phyloP scores from a whole-genome alignment of 2,888 invertebrate genomes.

The Sthenelais limicola region DNA sequence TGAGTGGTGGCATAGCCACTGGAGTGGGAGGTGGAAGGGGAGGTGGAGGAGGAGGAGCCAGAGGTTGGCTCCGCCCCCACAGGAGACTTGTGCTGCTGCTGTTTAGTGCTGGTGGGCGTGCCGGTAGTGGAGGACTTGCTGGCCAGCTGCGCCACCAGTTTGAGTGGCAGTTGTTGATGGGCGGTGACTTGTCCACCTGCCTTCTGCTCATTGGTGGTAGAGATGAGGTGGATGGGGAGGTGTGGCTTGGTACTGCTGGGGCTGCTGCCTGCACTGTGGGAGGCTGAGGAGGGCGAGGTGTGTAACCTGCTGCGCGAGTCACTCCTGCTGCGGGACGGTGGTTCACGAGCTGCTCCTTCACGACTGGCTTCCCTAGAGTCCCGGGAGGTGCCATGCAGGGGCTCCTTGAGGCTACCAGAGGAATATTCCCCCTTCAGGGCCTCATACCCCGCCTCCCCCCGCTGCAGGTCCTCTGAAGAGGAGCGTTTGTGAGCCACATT shows the following conservation, averaged over 20 bases:
- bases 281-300: not conserved
- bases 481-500: slow-evolving; percentile 41
- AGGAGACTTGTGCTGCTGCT: not conserved
- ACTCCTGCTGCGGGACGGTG: slow-evolving; percentile 22
- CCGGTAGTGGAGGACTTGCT: not conserved
- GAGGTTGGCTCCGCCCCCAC: not conserved
- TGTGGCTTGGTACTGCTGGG: not conserved
- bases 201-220: slow-evolving; percentile 42
- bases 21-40: not conserved
- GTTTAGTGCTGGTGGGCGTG: not conserved
- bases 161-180: slow-evolving; percentile 38
- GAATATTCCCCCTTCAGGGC: slow-evolving; percentile 52
- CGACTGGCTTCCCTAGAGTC: slow-evolving; percentile 22
- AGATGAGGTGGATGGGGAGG: slow-evolving; percentile 39
- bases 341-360: not conserved
- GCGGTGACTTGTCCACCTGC: slow-evolving; percentile 19
- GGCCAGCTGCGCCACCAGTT: slow-evolving; percentile 13
- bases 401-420: slow-evolving; percentile 54
- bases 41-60: not conserved
- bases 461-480: slow-evolving; percentile 39
- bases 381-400: slow-evolving; percentile 63
- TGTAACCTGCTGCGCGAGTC: slow-evolving; percentile 22
- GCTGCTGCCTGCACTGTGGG: not conserved
- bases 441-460: slow-evolving; percentile 55
- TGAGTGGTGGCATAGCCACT: not conserved